These are phyloP conservation scores for Caenorhabditis sulstoni DNA, from an alignment of 2,888 invertebrate species.

Conservation along the genomic window DNA sequence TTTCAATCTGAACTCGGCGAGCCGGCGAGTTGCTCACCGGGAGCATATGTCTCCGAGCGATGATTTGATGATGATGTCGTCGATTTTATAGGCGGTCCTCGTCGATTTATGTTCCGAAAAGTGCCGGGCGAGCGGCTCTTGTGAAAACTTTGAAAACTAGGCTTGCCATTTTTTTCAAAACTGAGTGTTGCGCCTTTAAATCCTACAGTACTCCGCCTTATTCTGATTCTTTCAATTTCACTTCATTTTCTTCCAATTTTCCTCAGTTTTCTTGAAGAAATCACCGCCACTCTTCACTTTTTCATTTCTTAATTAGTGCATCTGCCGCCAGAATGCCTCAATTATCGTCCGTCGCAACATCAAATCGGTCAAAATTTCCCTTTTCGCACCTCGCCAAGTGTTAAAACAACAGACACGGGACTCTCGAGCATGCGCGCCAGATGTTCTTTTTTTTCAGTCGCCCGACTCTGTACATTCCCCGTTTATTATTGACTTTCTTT, in stretches of 20 bases:
- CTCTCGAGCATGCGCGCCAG: conserved; percentile 15
- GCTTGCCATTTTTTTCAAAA: too few relatives aligned
- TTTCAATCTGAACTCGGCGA: conserved; percentile 26
- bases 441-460: conserved; percentile 8
- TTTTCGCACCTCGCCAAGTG: not conserved
- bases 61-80: conserved; percentile 42
- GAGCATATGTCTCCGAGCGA: conserved; percentile 37
- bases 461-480: too few relatives aligned
- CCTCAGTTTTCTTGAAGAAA: too few relatives aligned
- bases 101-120: conserved; percentile 18
- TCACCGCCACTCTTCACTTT: not conserved
- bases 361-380: not conserved
- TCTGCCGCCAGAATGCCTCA: not conserved
- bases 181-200: too few relatives aligned
- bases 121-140: not conserved
- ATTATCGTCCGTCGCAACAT: not conserved
- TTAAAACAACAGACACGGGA: not conserved
- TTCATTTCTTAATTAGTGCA: not conserved
- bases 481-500: too few relatives aligned
- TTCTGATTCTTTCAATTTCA: not conserved
- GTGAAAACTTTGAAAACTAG: conserved; percentile 1
- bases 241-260: too few relatives aligned
- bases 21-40: conserved; percentile 4
- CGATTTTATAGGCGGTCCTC: not conserved
- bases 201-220: too few relatives aligned